Conservation (phyloP, 2,797 vertebrate genomes). For the Lerista edwardsae region DNA sequence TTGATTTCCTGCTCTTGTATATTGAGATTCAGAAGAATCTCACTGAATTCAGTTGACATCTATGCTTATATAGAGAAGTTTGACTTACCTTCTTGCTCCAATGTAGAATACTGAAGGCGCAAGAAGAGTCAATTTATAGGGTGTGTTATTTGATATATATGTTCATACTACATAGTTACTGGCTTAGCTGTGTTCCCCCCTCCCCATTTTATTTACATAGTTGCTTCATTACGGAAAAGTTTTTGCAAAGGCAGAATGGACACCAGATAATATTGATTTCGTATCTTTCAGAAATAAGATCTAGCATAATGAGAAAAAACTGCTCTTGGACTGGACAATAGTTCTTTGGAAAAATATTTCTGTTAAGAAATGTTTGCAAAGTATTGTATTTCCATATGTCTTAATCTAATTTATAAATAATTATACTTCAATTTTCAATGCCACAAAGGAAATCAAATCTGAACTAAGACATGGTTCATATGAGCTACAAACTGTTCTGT, state of each 20-base stretch:
- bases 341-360: constrained; percentile 19
- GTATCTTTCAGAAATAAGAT: constrained; percentile 33
- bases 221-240: not conserved
- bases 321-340: constrained; percentile 4
- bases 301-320: not conserved
- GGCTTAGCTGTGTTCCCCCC: not conserved
- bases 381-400: constrained; percentile 3
- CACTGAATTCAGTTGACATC: not conserved
- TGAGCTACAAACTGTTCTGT: not conserved
- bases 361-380: constrained; percentile 49
- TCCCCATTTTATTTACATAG: constrained; percentile 33
- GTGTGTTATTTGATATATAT: constrained; percentile 41
- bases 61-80: not conserved
- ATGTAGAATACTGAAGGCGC: not conserved
- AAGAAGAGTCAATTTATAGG: constrained; percentile 55
- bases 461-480: not conserved
- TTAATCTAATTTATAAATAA: constrained; percentile 19
- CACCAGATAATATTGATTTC: constrained; percentile 35
- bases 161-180: constrained; percentile 5
- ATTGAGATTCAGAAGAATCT: not conserved
- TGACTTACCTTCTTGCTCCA: constrained; percentile 55
- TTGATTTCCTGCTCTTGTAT: not conserved
- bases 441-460: not conserved
- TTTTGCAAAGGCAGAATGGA: constrained; percentile 15
- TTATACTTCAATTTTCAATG: constrained; percentile 35